Conservation (phyloP, 2,888 invertebrate species). For the Lathronympha strigana region DNA sequence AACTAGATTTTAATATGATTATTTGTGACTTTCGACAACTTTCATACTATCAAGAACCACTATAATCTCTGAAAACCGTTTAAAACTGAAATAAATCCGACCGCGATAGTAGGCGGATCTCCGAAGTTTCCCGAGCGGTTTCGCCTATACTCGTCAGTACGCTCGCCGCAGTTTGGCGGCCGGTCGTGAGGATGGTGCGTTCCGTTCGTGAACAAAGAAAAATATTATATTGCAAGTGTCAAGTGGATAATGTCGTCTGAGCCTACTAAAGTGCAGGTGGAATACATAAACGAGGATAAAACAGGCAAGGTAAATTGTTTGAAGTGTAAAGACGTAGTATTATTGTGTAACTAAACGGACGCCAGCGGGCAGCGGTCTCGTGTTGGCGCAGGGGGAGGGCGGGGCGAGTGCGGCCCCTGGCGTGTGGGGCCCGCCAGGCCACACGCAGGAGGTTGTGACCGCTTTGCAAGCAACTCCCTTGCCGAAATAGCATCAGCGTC, state of each 20-base stretch:
- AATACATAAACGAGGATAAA: constrained; percentile 81
- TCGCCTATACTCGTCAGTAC: constrained; percentile 73
- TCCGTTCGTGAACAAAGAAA: constrained; percentile 78
- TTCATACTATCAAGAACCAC: neutral
- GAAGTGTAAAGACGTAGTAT: constrained; percentile 68
- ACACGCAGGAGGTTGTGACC: constrained; percentile 86
- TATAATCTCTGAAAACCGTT: constrained; percentile 47
- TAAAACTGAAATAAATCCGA: constrained; percentile 64
- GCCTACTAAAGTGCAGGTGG: constrained; percentile 76
- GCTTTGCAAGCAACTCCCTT: constrained; percentile 82
- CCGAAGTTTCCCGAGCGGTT: constrained; percentile 72
- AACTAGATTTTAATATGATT: neutral
- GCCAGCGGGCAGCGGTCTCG: constrained; percentile 81
- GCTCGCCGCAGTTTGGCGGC: constrained; percentile 82
- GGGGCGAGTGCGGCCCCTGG: constrained; percentile 82
- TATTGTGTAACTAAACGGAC: constrained; percentile 81
- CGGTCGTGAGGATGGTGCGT: constrained; percentile 82
- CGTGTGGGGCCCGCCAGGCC: constrained; percentile 85
- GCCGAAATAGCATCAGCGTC: constrained; percentile 75
- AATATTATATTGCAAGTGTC: constrained; percentile 74
- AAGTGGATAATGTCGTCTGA: constrained; percentile 83
- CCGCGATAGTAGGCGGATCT: constrained; percentile 83
- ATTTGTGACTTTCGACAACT: constrained; percentile 16
- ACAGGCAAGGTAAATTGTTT: constrained; percentile 74
- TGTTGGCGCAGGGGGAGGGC: constrained; percentile 83